Conservation (phyloP, 2,113 vertebrate species). For the Fukomys damarensis region DNA sequence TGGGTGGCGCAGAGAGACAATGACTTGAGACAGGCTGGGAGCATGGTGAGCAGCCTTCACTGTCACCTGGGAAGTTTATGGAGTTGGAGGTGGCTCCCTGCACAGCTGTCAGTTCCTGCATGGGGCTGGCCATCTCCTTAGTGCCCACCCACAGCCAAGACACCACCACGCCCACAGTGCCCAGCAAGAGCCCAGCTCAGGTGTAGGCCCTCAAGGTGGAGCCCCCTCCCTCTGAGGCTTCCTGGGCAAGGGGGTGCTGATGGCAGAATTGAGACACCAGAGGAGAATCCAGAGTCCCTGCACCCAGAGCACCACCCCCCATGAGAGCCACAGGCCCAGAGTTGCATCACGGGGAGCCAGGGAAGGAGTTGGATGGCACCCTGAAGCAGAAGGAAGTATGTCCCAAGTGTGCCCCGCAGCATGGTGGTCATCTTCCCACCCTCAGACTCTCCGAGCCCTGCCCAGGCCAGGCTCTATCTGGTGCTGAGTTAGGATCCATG, state of each 20-base stretch:
- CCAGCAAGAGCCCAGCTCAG: rapidly evolving
- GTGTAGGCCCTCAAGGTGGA: rapidly evolving
- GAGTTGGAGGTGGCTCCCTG: background rate
- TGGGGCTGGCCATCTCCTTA: rapidly evolving
- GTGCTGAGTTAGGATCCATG: background rate
- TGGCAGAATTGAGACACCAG: rapidly evolving
- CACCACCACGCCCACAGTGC: rapidly evolving
- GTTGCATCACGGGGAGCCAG: rapidly evolving
- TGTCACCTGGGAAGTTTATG: background rate
- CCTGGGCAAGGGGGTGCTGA: rapidly evolving
- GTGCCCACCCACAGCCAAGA: rapidly evolving
- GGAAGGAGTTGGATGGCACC: rapidly evolving
- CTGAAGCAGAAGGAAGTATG: rapidly evolving
- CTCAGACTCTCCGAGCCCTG: background rate
- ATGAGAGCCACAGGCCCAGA: rapidly evolving
- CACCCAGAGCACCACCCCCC: background rate
- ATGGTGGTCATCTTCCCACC: rapidly evolving
- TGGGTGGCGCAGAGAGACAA: slow-evolving; percentile 18
- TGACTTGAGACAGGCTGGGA: slow-evolving; percentile 38
- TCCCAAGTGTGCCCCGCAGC: rapidly evolving
- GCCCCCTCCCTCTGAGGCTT: too few species aligned
- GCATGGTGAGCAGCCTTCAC: background rate
- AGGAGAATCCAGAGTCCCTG: background rate
- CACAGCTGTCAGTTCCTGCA: rapidly evolving
- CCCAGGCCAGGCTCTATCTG: background rate